A percentile compares a stretch with the other conserved stretches of the same genome.
phyloP scores from a whole-genome alignment of 1,140 invertebrate species.

The Bombus soroeensis region DNA sequence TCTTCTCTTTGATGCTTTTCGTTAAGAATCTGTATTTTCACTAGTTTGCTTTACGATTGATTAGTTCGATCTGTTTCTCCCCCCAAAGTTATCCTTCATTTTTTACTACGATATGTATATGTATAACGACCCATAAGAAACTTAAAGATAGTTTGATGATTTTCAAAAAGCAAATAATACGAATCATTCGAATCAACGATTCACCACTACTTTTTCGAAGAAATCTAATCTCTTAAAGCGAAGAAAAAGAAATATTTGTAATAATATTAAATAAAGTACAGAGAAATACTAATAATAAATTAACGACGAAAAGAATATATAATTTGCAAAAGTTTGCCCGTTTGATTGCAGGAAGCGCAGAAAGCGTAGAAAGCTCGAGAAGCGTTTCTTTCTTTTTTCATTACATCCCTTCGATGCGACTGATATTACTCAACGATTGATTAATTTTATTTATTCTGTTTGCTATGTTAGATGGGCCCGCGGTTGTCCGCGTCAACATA shows the following conservation, averaged over 20 bases:
- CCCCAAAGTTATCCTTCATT: not conserved
- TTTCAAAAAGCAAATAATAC: too few species aligned
- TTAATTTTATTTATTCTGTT: constrained; percentile 81
- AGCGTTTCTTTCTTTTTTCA: constrained; percentile 19
- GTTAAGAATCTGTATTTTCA: too few species aligned
- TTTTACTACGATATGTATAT: not conserved
- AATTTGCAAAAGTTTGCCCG: too few species aligned
- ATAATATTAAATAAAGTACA: too few species aligned
- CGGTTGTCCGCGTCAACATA: constrained; percentile 97
- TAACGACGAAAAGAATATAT: too few species aligned
- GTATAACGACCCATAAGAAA: not conserved
- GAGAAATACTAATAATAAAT: too few species aligned
- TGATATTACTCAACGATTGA: constrained; percentile 71
- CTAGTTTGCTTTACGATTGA: not conserved
- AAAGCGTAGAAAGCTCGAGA: constrained; percentile 12
- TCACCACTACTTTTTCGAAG: too few species aligned
- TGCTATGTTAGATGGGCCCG: constrained; percentile 91
- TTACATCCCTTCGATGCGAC: constrained; percentile 53
- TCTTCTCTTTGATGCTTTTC: not conserved
- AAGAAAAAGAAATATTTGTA: too few species aligned
- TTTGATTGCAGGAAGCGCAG: too few species aligned
- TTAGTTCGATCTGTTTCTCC: not conserved
- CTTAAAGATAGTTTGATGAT: too few species aligned
- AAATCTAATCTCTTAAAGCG: too few species aligned
- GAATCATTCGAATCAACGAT: too few species aligned